Conservation (phyloP, 1,140 invertebrate genomes). For the Pseudomyrmex concolor region DNA sequence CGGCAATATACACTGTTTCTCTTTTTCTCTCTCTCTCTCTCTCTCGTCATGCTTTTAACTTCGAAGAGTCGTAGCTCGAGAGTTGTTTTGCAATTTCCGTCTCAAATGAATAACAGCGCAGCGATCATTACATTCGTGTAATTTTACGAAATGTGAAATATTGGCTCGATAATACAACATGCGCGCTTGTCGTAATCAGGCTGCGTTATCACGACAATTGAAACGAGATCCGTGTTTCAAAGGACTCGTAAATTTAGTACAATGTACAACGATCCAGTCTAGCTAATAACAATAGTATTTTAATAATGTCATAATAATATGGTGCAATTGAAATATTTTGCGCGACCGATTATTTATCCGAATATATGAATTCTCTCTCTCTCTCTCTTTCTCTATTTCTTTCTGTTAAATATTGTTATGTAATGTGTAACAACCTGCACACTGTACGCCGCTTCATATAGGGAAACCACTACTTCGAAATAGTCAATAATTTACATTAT, state of each 20-base stretch:
- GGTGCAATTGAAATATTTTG: no score
- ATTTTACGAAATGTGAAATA: conserved; percentile 10
- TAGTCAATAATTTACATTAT: conserved; percentile 17
- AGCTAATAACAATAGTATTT: no score
- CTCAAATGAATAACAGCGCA: conserved; percentile 24
- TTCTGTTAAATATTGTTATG: neutral
- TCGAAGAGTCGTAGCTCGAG: conserved; percentile 27
- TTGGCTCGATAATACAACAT: conserved; percentile 15
- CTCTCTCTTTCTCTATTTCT: no score
- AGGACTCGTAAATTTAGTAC: conserved; percentile 6
- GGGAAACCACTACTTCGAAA: neutral
- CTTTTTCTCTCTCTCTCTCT: neutral
- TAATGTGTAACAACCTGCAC: neutral
- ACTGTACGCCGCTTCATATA: neutral
- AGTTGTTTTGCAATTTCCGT: conserved; percentile 32
- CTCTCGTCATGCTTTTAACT: neutral
- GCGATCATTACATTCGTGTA: conserved; percentile 36
- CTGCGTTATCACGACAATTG: conserved; percentile 4
- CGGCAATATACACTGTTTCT: neutral
- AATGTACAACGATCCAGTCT: neutral
- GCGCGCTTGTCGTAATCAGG: conserved; percentile 7
- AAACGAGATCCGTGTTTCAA: neutral
- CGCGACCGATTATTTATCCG: no score
- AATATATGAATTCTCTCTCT: no score
- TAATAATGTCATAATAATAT: no score